Percentiles rank a stretch among this genome's conserved stretches.
Conservation (phyloP, 1,140 invertebrate species). For the Drosophila teissieri region DNA sequence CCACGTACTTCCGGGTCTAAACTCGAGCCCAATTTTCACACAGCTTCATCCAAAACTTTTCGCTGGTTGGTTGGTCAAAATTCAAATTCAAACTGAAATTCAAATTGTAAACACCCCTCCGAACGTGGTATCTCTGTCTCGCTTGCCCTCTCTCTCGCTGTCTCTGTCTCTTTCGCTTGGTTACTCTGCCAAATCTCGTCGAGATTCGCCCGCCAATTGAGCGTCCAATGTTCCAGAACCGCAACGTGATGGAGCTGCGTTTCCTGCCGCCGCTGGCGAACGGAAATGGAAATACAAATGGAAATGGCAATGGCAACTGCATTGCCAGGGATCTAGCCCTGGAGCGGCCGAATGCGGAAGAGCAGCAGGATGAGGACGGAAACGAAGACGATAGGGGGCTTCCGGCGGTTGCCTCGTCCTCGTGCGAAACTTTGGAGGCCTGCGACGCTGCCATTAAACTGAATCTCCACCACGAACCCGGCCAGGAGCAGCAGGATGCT, state of each 20-base stretch:
- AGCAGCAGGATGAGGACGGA: constrained; percentile 4
- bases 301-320: constrained; percentile 20
- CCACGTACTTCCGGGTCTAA: neutral
- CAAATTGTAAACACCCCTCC: constrained; percentile 23
- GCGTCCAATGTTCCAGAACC: constrained; percentile 83
- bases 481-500: neutral
- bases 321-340: constrained; percentile 15
- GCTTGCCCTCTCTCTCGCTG: constrained; percentile 28
- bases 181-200: constrained; percentile 12
- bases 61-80: constrained; percentile 82
- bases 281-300: constrained; percentile 20
- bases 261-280: constrained; percentile 66
- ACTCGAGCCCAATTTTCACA: constrained; percentile 18
- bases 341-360: constrained; percentile 5
- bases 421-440: constrained; percentile 79
- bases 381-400: constrained; percentile 10
- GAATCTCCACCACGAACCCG: constrained; percentile 1
- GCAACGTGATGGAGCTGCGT: constrained; percentile 84
- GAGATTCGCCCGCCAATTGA: constrained; percentile 50
- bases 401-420: constrained; percentile 63
- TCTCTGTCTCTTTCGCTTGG: constrained; percentile 27
- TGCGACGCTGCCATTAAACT: constrained; percentile 45
- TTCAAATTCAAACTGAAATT: constrained; percentile 30
- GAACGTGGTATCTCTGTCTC: constrained; percentile 21
- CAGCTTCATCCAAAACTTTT: constrained; percentile 59